Base-by-base conservation (phyloP, 2,888 invertebrate genomes). In the Nomada goodeniana region DNA sequence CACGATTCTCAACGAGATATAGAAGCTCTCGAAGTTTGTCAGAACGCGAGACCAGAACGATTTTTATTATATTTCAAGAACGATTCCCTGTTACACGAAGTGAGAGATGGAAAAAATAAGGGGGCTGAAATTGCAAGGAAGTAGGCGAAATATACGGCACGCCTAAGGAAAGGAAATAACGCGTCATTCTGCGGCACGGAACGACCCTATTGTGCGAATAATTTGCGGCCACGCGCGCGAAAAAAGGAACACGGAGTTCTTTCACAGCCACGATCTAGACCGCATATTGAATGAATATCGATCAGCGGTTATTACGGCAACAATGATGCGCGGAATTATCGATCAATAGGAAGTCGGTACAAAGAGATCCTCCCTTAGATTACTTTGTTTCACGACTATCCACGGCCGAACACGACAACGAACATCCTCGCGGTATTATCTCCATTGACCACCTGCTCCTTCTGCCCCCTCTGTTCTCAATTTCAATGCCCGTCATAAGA, bases 251-350 rank as follows among this genome's bases (percentile, higher is more conserved):
- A 69, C 53, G 15, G 36, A 47, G 44, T 26, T 11, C 36, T 36
- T 52, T 42, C 47, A 59, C 55, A 53, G 13, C 71, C 36, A 0
- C 42, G 70, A 65, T 65, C 73, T 76, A 68, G 74, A 68, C 68
- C 71, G 63, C 55, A 50, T 63, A 57, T 67, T 76, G 76, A 76
- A 18, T 23, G 57, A 77, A 55, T 13, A 76, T 80, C 75, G 78
- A 59, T 72, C 73, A 80, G 78, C 72, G 78, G 84, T 87, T 87
- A 88, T 88, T 88, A 88, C 80, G 50, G 42, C 78, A 80, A 88
- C 87, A 86, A 87, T 87, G 76, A 84, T 79, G 78, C 81, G 86
- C 80, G 74, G 86, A 87, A 88, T 88, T 88, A 86, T 84, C 87
- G 82, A 83, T 84, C 87, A 87, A 83, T 86, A 82, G 84, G 78